Percentiles rank a stretch among this genome's conserved stretches.
Conservation (phyloP, 2,888 invertebrate genomes). For the Labia minor region DNA sequence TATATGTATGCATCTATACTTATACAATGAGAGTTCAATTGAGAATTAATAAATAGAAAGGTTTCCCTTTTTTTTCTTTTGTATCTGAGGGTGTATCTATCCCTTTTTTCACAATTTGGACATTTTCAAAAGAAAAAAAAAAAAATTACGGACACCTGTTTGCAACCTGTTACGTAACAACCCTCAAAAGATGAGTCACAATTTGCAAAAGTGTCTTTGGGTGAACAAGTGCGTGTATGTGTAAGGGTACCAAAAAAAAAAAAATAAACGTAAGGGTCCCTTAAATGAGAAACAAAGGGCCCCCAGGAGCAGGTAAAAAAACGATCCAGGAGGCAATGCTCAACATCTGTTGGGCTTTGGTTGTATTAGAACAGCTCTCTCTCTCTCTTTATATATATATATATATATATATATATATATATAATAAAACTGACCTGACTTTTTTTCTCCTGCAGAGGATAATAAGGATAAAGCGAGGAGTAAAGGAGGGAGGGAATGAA, state of each 20-base stretch:
- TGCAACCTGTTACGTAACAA: neutral
- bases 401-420: neutral
- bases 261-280: neutral
- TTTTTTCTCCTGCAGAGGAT: neutral
- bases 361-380: neutral
- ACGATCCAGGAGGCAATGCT: conserved; percentile 7
- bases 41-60: no score
- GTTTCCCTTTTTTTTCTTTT: no score
- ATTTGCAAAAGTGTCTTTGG: neutral
- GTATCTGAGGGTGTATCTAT: neutral
- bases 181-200: neutral
- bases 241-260: no score
- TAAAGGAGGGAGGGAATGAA: neutral
- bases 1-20: no score
- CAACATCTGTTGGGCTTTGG: conserved; percentile 7
- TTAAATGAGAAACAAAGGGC: conserved; percentile 1
- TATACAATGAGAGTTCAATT: no score
- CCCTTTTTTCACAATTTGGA: neutral
- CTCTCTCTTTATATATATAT: neutral
- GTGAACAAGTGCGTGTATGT: neutral
- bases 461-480: neutral
- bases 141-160: conserved; percentile 3
- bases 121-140: neutral
- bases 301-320: neutral
- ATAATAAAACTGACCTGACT: conserved; percentile 1